These are phyloP conservation scores for Ophion costatus DNA, from an alignment of 2,888 invertebrate species.

Conservation along the genomic window DNA sequence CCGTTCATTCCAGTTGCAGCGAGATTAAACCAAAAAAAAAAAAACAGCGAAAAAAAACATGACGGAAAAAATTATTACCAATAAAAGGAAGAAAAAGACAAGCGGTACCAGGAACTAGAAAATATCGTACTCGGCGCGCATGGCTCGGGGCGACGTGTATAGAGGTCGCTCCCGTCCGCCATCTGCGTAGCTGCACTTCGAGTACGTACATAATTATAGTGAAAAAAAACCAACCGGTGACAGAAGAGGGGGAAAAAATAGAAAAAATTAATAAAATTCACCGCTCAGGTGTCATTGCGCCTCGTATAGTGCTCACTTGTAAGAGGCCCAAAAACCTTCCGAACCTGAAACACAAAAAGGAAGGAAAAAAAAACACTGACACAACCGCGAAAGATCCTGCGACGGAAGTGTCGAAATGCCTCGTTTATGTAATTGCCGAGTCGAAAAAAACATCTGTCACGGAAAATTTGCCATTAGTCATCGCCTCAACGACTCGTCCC, in stretches of 20 bases:
- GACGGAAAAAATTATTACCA: not conserved
- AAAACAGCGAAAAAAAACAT: conserved; percentile 20
- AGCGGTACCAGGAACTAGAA: conserved; percentile 52
- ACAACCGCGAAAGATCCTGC: conserved; percentile 51
- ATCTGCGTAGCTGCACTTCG: conserved; percentile 20
- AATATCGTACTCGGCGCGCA: conserved; percentile 13
- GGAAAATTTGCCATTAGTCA: conserved; percentile 47
- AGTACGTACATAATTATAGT: not conserved
- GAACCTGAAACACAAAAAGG: no score
- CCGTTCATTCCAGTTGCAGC: conserved; percentile 36
- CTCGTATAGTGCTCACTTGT: not conserved
- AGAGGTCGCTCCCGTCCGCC: conserved; percentile 25
- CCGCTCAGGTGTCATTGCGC: conserved; percentile 42
- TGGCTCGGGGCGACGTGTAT: conserved; percentile 27
- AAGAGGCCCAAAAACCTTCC: no score
- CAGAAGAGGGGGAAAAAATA: conserved; percentile 4
- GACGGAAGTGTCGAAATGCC: conserved; percentile 63
- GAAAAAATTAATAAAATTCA: conserved; percentile 10
- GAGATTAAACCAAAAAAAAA: conserved; percentile 16
- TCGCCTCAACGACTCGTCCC: conserved; percentile 13
- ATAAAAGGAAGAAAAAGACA: conserved; percentile 12
- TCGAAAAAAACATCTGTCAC: conserved; percentile 42
- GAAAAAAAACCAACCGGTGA: not conserved
- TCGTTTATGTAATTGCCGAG: conserved; percentile 13
- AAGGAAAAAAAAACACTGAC: not conserved